Percentiles rank a stretch among this genome's conserved stretches.
These are phyloP conservation scores for Cercopithecus mona DNA, from an alignment of 2,113 vertebrate genomes.

Conservation along the genomic window DNA sequence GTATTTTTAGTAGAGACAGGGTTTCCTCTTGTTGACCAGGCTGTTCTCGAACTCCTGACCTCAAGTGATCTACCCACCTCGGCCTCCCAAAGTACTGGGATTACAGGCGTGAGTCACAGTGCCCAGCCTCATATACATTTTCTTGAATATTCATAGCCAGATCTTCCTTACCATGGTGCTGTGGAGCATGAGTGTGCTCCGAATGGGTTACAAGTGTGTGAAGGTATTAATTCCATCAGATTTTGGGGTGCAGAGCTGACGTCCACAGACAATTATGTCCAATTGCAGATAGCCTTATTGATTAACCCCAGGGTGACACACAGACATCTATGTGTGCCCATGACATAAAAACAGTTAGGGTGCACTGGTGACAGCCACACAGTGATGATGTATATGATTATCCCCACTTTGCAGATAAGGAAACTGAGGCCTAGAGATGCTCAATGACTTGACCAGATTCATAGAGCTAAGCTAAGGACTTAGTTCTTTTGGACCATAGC, in stretches of 20 bases:
- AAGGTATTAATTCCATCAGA: neutral
- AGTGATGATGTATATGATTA: neutral
- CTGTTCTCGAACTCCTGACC: neutral
- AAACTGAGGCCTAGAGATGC: neutral
- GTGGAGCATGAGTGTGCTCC: neutral
- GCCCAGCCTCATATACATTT: neutral
- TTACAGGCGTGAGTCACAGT: neutral
- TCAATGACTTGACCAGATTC: neutral
- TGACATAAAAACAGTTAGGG: neutral
- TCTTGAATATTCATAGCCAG: neutral
- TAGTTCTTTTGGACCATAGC: neutral
- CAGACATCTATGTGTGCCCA: neutral
- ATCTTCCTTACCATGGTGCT: neutral
- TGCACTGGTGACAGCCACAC: neutral
- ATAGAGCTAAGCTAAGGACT: neutral
- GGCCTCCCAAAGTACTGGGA: neutral
- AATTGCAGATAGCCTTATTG: neutral
- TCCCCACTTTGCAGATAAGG: neutral
- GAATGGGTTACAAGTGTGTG: neutral
- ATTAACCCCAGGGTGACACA: neutral
- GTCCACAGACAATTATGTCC: neutral
- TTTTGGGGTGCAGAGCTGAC: neutral
- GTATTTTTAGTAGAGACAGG: neutral
- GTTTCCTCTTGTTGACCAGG: neutral
- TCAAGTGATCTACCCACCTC: neutral